A percentile compares a stretch with the other conserved stretches of the same genome.
phyloP scores from a whole-genome alignment of 2,888 invertebrate species.

The Augochlorella aurata region DNA sequence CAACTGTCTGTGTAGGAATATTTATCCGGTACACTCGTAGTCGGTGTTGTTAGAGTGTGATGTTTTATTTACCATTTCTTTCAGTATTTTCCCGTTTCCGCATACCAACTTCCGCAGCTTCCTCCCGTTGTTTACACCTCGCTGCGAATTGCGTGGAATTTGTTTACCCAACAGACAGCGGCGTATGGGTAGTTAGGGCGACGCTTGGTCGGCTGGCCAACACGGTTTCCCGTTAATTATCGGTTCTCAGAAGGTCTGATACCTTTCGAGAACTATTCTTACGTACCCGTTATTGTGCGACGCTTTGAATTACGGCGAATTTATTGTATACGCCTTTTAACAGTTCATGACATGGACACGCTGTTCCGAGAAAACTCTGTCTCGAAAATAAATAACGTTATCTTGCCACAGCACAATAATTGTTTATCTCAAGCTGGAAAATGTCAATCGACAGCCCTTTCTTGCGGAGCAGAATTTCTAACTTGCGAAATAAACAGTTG shows the following conservation, averaged over 20 bases:
- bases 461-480: no score
- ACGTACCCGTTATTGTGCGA: background rate
- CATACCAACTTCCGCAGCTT: background rate
- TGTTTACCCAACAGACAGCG: slow-evolving; percentile 34
- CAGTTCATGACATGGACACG: background rate
- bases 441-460: no score
- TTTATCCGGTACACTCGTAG: background rate
- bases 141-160: slow-evolving; percentile 35
- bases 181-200: background rate
- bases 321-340: background rate
- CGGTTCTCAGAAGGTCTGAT: background rate
- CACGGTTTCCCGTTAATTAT: background rate
- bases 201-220: background rate
- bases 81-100: background rate
- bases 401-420: no score
- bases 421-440: no score
- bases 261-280: background rate
- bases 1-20: background rate
- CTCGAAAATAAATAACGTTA: background rate
- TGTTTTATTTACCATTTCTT: background rate
- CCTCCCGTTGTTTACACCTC: slow-evolving; percentile 30
- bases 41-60: background rate
- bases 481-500: no score
- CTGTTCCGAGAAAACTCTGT: background rate
- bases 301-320: background rate